Evolutionary conservation across 1,140 invertebrate genomes (phyloP), one percentile per base, ranked within the genome.

Genomic region (Drosophila ambigua): DNA sequence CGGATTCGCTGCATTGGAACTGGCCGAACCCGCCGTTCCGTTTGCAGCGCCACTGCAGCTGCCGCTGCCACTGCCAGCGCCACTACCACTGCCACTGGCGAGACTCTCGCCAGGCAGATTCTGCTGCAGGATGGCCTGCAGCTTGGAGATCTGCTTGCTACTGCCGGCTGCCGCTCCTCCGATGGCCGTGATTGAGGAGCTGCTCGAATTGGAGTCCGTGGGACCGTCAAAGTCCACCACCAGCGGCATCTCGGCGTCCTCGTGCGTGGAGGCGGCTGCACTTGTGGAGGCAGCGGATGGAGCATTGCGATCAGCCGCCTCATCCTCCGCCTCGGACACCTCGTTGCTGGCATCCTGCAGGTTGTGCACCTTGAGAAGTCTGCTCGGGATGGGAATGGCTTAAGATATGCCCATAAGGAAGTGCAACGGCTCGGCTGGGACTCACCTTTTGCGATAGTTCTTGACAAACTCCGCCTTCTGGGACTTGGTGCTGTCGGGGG

Each of bases 311-410:
- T 39, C 11, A 0, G 51, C 31, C 15, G 83, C 78, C 24, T 91
- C 85, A 11, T 91, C 90, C 35, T 91, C 89, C 4, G 66, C 83
- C 53, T 91, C 89, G 23, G 91, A 91, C 2, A 73, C 76, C 43
- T 91, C 88, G 49, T 94, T 94, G 5, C 95, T 95, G 72, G 93
- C 93, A 31, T 94, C 93, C 68, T 95, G 94, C 28, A 96, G 93
- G 77, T 96, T 95, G 84, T 95, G 94, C 67, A 95, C 95, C 81
- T 95, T 94, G 6, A 96, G 92, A 49, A 96, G 93, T 84, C 95
- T 96, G 89, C 7, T 2, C 4, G 11, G 35, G 92, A 8, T 54
- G 20, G 5, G 15, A 20, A 46, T 16, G 39, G 24, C 49, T n/a
- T 4, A 52, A 11, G 15, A 26, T 5, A 16, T 13, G 39, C 4